Conservation (phyloP, 2,888 invertebrate genomes). For the Aplocera efformata region DNA sequence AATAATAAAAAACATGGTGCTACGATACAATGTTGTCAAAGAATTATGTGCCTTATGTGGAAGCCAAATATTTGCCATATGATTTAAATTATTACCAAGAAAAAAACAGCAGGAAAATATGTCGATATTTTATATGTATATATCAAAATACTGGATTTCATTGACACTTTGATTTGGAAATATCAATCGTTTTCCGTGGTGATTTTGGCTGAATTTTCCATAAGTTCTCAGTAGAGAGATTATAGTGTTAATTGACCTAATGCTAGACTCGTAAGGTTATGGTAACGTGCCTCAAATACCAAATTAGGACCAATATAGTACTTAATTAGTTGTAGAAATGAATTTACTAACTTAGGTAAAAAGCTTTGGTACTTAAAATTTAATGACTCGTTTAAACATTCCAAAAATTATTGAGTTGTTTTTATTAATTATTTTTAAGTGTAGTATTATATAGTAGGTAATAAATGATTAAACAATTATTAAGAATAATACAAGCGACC, state of each 20-base stretch:
- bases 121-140: no score
- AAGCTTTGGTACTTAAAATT: slow-evolving; percentile 18
- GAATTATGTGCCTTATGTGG: slow-evolving; percentile 1
- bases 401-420: slow-evolving; percentile 4
- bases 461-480: no score
- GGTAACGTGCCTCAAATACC: slow-evolving; percentile 44
- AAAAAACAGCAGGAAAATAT: no score
- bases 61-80: slow-evolving; percentile 16
- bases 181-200: no score
- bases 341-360: no score
- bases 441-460: no score
- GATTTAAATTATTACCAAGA: background rate
- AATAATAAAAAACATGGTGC: slow-evolving; percentile 7
- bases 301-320: slow-evolving; percentile 50
- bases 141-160: no score
- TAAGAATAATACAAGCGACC: no score
- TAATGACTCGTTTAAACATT: slow-evolving; percentile 3
- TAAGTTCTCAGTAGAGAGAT: slow-evolving; percentile 3
- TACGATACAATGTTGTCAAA: slow-evolving; percentile 1
- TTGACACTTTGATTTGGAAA: no score
- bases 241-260: background rate
- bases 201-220: background rate
- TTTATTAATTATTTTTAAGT: slow-evolving; percentile 1
- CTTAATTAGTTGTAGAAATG: no score
- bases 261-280: no score